Evolutionary conservation across 2,113 vertebrate species (phyloP), one percentile per base, ranked within the genome.

Genomic region (Forbesichthys agassizii): DNA sequence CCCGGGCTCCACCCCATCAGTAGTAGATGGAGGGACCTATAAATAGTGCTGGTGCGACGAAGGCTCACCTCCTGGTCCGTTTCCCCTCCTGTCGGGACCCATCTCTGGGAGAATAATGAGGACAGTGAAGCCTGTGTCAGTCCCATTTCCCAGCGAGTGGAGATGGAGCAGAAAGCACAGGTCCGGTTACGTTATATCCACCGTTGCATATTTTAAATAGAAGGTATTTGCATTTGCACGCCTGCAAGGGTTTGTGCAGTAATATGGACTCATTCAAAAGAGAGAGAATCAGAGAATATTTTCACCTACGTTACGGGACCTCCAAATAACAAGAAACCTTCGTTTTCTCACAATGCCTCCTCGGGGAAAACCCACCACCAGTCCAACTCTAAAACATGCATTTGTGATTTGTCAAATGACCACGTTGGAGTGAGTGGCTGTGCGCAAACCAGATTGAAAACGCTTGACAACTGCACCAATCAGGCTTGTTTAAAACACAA

Each of bases 31-130:
- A 84, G 16, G 56, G 71, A 66, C 56, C 89, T 92, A 91, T 84
- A 92, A 91, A 90, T 92, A 92, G 85, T 69, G 65, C 75, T 77
- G 85, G 85, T 13, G 85, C 82, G 85, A 74, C 58, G 67, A 77
- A 74, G 65, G 68, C 80, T 84, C 78, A 80, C 86, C 76, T 83
- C 74, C 75, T 7, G 57, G 77, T 79, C 78, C 7, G 5, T 69
- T 74, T 58, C 69, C 68, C 60, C 73, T 76, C 77, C 71, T 71
- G 49, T 67, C 48, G 69, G 68, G 66, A 69, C 75, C 64, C 59
- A 67, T 74, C 81, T 83, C 77, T 77, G 57, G 36, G 66, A 74
- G 82, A 89, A 85, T 87, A 92, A 89, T 73, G 70, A 85, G 75
- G 78, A 80, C 77, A 78, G 74, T 51, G 60, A 81, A 64, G 78